phyloP scores from a whole-genome alignment of 2,888 invertebrate species.

The Drosophila algonquin region DNA sequence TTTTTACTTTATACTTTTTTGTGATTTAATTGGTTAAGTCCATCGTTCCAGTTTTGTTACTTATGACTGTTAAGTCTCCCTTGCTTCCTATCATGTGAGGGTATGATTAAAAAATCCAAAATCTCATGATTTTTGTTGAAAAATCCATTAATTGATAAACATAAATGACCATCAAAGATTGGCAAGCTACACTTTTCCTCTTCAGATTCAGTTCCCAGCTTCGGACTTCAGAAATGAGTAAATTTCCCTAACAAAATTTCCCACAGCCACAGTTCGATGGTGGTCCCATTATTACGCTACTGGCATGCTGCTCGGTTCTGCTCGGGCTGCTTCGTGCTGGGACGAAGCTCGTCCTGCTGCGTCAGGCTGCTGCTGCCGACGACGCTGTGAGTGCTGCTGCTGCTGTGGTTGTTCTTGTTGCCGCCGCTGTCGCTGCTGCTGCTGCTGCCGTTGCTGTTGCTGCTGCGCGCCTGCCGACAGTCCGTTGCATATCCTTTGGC shows the following conservation, averaged over 20 bases:
- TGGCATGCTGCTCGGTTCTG: not conserved
- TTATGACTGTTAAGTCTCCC: too few species aligned
- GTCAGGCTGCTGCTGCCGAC: constrained; percentile 16
- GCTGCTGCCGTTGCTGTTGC: constrained; percentile 37
- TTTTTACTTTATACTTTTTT: too few species aligned
- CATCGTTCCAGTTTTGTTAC: too few species aligned
- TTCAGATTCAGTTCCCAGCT: not conserved
- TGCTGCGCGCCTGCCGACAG: constrained; percentile 60
- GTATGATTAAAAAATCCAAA: too few species aligned
- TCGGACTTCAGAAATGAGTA: not conserved
- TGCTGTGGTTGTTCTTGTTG: constrained; percentile 9
- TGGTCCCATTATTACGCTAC: constrained; percentile 24
- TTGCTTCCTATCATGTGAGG: too few species aligned
- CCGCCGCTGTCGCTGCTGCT: constrained; percentile 14
- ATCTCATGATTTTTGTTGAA: too few species aligned
- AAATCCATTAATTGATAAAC: too few species aligned
- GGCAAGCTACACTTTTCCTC: not conserved
- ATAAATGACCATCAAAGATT: not conserved
- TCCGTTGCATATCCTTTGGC: constrained; percentile 72
- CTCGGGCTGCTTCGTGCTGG: constrained; percentile 2
- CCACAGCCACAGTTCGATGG: not conserved
- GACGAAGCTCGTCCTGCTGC: constrained; percentile 14
- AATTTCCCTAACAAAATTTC: not conserved
- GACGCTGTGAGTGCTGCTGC: constrained; percentile 9
- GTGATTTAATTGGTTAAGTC: too few species aligned